A percentile compares a stretch with the other conserved stretches of the same genome.
Evolutionary conservation across 2,113 vertebrate genomes (phyloP).

Genomic region (Callipepla californica): DNA sequence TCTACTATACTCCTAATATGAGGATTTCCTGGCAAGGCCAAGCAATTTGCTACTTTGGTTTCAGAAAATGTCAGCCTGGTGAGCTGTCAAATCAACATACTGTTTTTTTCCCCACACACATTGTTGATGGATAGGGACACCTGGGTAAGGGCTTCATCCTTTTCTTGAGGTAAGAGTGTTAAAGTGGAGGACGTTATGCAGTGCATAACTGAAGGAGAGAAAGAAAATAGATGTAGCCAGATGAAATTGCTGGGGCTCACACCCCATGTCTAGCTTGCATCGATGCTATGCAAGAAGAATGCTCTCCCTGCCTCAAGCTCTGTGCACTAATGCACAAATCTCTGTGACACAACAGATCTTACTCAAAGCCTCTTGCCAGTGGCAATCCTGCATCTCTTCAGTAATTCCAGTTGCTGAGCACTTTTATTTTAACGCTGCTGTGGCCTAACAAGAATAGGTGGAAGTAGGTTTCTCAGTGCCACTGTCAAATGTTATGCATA

Average conservation of each 20-base stretch:
- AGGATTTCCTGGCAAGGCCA: background rate
- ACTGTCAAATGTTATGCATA: constrained; percentile 14
- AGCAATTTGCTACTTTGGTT: background rate
- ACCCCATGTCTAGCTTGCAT: background rate
- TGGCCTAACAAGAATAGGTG: constrained; percentile 19
- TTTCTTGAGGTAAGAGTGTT: background rate
- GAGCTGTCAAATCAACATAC: background rate
- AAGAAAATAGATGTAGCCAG: background rate
- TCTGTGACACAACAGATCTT: constrained; percentile 25
- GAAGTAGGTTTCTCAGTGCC: constrained; percentile 5
- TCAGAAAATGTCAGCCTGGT: background rate
- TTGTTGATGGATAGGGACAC: background rate
- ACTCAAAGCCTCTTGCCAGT: constrained; percentile 18
- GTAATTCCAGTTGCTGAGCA: constrained; percentile 20
- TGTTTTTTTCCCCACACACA: background rate
- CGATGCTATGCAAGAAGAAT: background rate
- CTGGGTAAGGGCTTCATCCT: background rate
- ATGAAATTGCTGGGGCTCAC: background rate
- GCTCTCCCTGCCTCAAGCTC: background rate
- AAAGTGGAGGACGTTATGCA: background rate
- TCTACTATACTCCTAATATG: background rate
- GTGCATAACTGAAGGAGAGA: background rate
- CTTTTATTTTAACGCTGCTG: constrained; percentile 29
- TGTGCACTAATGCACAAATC: constrained; percentile 16
- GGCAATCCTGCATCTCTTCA: constrained; percentile 20